Percentiles rank a stretch among this genome's conserved stretches.
These are phyloP conservation scores for Trachops cirrhosus DNA, from an alignment of 2,797 vertebrate genomes.

Conservation along the genomic window DNA sequence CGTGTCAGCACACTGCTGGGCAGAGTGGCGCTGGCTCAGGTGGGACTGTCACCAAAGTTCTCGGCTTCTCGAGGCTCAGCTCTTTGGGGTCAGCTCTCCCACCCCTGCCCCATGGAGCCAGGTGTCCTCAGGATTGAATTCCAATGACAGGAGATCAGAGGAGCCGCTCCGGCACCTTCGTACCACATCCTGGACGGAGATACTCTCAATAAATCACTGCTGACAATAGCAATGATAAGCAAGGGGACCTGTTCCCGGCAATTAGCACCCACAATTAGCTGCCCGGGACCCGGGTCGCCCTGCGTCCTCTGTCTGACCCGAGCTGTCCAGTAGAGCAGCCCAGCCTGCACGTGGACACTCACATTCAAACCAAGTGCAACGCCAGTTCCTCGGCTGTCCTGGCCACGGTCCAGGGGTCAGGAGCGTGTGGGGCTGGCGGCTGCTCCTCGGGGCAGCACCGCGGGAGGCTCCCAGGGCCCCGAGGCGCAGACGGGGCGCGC, in stretches of 20 bases:
- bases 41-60: not conserved
- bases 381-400: accelerated
- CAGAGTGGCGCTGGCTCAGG: not conserved
- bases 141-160: not conserved
- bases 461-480: accelerated
- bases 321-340: not conserved
- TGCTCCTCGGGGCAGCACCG: not conserved
- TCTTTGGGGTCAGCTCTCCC: not conserved
- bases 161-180: not conserved
- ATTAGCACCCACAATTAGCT: constrained; percentile 8
- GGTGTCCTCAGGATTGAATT: not conserved
- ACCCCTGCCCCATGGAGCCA: not conserved
- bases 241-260: constrained; percentile 30
- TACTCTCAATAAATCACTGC: constrained; percentile 39
- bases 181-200: not conserved
- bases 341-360: too few species aligned
- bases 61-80: not conserved
- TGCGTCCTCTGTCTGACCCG: not conserved
- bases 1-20: not conserved
- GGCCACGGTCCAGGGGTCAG: not conserved
- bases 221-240: not conserved
- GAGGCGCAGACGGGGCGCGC: accelerated
- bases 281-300: not conserved
- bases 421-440: not conserved
- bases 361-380: accelerated